Evolutionary conservation across 2,113 vertebrate species (phyloP).

Genomic region (Xenopus borealis): DNA sequence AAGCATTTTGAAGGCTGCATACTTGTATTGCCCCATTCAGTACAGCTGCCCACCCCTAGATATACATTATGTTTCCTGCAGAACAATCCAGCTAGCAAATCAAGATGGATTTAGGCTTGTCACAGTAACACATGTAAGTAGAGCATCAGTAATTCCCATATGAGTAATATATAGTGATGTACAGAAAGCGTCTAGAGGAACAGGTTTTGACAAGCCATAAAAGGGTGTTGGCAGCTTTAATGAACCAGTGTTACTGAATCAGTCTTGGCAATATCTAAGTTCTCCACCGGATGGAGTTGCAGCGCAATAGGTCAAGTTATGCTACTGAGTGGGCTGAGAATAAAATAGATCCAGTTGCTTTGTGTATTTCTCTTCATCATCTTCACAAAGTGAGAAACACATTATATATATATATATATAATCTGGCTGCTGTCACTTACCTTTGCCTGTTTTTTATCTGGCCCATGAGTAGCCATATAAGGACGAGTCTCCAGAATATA

Average conservation of each 20-base stretch:
- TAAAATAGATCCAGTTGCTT: background rate
- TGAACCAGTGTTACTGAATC: background rate
- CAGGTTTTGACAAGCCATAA: background rate
- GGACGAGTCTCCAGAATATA: conserved; percentile 36
- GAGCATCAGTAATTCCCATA: too few species aligned
- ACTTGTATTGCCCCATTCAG: too few species aligned
- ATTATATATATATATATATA: background rate
- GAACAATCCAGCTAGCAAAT: too few species aligned
- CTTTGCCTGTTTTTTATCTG: background rate
- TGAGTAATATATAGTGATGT: too few species aligned
- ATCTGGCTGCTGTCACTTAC: background rate
- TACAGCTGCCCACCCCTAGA: too few species aligned
- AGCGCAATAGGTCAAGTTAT: background rate
- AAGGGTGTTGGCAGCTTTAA: background rate
- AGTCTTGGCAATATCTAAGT: background rate
- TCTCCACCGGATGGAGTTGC: background rate
- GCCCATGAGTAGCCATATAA: conserved; percentile 32
- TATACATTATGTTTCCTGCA: too few species aligned
- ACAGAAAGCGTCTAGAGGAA: background rate
- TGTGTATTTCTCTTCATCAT: background rate
- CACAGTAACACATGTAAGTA: too few species aligned
- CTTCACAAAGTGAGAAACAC: background rate
- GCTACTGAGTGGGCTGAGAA: background rate
- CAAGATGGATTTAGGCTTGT: too few species aligned
- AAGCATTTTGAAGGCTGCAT: too few species aligned